Base-by-base conservation (phyloP, 2,888 invertebrate genomes). In the Philaethria dido region DNA sequence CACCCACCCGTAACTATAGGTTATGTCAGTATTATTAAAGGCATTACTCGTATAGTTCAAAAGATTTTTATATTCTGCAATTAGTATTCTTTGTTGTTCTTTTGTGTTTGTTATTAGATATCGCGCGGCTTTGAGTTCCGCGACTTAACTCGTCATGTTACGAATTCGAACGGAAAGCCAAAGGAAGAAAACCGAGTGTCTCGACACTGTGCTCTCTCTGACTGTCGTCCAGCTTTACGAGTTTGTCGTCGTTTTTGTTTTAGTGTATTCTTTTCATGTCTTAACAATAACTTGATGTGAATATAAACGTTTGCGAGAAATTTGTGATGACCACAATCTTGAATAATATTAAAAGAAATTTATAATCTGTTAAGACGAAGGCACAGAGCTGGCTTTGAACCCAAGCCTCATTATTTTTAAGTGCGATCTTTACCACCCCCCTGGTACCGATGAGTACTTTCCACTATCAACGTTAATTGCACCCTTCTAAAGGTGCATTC, bases 391-490 rank as follows among this genome's bases (percentile, higher is more conserved):
- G 33, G 47, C 48, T 59, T 59, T 47, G 25, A 39, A 59, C 47
- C 57, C 47, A 14, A 36, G 52, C 39, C 66, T 69, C 66, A 64
- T 72, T 71, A 70, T 71, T 66, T 65, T 54, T 64, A 68, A 71
- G 65, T 66, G 69, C 47, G 54, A 64, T 52, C 68, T 47, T 64
- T 52, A 62, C 64, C 64, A 62, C 59, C 62, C 50, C 44, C 57
- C 59, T 55, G 65, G 48, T 62, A 68, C 69, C 52, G 50, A 69
- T 66, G 59, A 61, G 45, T 57, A 44, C 16, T 52, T 50, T 59
- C 52, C 61, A 55, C 48, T 52, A 54, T 62, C 61, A 61, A 45
- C 57, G 62, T 65, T 73, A 73, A 73, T 72, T 72, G 68, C 72
- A 64, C 65, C 59, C 65, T 66, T 62, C 57, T 66, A 62, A 67